Percentiles rank a stretch among this genome's conserved stretches.
Evolutionary conservation across 2,113 vertebrate genomes (phyloP).

Genomic region (Gavia stellata): DNA sequence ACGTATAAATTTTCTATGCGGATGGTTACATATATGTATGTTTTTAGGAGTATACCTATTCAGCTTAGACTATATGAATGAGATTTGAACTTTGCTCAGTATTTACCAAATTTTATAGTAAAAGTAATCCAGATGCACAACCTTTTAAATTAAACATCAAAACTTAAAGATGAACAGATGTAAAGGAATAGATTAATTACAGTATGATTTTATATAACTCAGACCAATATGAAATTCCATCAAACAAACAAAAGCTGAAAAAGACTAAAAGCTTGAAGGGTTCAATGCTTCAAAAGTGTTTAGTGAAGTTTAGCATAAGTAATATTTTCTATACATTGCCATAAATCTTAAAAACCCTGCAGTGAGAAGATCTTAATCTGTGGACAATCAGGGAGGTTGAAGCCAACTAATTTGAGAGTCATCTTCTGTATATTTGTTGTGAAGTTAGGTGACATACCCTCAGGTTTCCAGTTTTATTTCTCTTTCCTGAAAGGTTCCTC

Average conservation of each 20-base stretch:
- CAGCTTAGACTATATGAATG: neutral
- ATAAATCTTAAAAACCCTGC: conserved; percentile 45
- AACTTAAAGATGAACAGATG: neutral
- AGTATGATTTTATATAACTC: neutral
- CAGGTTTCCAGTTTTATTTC: neutral
- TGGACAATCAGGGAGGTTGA: neutral
- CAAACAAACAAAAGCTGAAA: neutral
- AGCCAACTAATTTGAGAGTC: neutral
- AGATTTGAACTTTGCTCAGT: neutral
- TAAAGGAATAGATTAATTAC: neutral
- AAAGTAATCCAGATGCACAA: neutral
- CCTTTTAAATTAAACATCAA: neutral
- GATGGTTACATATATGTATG: neutral
- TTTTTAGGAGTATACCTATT: neutral
- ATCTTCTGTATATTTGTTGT: neutral
- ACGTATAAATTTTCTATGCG: neutral
- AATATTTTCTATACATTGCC: neutral
- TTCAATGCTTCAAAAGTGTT: conserved; percentile 15
- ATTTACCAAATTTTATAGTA: neutral
- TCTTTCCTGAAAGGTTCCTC: neutral
- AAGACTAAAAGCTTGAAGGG: neutral
- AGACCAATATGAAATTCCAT: neutral
- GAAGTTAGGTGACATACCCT: neutral
- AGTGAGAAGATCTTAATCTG: neutral
- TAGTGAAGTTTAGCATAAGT: neutral